phyloP scores from a whole-genome alignment of 2,797 vertebrate genomes.

The Coilia nasus region DNA sequence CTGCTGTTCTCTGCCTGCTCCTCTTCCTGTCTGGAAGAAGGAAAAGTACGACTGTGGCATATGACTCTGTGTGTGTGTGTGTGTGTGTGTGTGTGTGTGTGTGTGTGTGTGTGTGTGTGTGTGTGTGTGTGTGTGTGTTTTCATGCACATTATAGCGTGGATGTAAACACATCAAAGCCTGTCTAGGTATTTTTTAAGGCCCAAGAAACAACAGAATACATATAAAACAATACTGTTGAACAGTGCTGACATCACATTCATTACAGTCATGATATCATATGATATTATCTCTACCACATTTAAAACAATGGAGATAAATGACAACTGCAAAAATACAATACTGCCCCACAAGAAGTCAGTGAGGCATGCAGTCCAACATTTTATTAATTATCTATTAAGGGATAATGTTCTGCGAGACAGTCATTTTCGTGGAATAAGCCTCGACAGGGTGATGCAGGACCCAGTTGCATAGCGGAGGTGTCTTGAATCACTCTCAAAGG shows the following conservation, averaged over 20 bases:
- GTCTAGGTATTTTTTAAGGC: not conserved
- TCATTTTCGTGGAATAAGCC: too few species aligned
- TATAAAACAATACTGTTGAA: not conserved
- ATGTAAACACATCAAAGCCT: not conserved
- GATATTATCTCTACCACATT: not conserved
- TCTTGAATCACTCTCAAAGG: too few species aligned
- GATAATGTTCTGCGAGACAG: too few species aligned
- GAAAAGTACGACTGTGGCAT: not conserved
- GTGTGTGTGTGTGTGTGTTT: not conserved
- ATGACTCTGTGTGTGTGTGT: constrained; percentile 21
- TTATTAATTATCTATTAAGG: too few species aligned
- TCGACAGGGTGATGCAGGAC: too few species aligned
- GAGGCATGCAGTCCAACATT: too few species aligned
- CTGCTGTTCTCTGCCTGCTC: not conserved
- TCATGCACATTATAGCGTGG: not conserved
- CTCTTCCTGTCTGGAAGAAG: not conserved
- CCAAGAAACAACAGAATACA: not conserved
- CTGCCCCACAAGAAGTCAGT: too few species aligned
- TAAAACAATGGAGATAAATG: too few species aligned
- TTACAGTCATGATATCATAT: too few species aligned
- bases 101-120: not conserved
- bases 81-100: constrained; percentile 17
- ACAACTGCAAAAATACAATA: too few species aligned
- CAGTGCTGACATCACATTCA: too few species aligned
- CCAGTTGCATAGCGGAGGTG: too few species aligned